A percentile compares a stretch with the other conserved stretches of the same genome.
phyloP scores from a whole-genome alignment of 2,888 invertebrate species.

The Seladonia tumulorum region DNA sequence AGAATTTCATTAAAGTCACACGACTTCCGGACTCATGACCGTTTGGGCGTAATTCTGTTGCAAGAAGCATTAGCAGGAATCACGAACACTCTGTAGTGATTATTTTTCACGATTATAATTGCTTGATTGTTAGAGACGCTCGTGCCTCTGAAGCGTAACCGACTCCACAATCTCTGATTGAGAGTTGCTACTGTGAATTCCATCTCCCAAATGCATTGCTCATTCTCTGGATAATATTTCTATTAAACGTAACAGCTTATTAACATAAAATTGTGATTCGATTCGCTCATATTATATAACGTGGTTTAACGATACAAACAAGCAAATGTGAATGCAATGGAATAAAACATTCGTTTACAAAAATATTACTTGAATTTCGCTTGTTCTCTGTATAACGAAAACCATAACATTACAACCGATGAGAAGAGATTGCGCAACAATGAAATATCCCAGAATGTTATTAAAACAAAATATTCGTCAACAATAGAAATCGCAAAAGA shows the following conservation, averaged over 20 bases:
- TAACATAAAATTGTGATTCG: background rate
- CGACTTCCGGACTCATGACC: background rate
- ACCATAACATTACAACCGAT: background rate
- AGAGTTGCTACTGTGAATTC: background rate
- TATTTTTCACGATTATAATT: conserved; percentile 37
- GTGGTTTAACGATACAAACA: background rate
- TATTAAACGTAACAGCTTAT: background rate
- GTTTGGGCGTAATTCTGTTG: background rate
- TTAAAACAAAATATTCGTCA: background rate
- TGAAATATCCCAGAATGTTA: background rate
- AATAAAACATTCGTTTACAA: background rate
- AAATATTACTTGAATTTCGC: background rate
- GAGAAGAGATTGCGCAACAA: too few relatives aligned
- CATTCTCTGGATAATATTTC: background rate
- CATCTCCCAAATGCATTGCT: background rate
- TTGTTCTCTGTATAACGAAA: background rate
- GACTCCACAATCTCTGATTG: background rate
- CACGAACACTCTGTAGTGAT: background rate
- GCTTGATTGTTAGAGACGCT: conserved; percentile 27
- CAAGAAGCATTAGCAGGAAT: conserved; percentile 1
- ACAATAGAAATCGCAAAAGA: background rate
- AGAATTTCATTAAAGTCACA: background rate
- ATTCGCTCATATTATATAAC: background rate
- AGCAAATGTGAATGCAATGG: background rate
- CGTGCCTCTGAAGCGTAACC: conserved; percentile 39